phyloP scores from a whole-genome alignment of 2,888 invertebrate species.

The Pseudococcus longispinus region DNA sequence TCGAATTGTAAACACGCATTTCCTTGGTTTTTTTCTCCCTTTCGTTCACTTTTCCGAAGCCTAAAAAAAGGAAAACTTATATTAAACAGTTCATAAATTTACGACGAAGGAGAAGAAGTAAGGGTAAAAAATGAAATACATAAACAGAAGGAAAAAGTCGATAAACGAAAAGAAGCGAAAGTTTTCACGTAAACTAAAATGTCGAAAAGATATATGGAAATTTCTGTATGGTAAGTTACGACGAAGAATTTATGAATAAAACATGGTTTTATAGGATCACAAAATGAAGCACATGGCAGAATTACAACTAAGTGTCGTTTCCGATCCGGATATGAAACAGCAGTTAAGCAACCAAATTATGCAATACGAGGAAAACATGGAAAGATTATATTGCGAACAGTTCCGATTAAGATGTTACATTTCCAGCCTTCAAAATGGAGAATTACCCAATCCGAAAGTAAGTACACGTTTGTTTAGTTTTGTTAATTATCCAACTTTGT shows the following conservation, averaged over 20 bases:
- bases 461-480: constrained; percentile 60
- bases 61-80: constrained; percentile 5
- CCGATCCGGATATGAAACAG: constrained; percentile 88
- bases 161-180: constrained; percentile 30
- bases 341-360: constrained; percentile 92
- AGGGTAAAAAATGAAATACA: constrained; percentile 2
- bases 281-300: constrained; percentile 99
- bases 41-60: not conserved
- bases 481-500: constrained; percentile 15
- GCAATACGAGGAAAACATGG: constrained; percentile 96
- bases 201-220: constrained; percentile 46
- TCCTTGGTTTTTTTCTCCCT: constrained; percentile 2
- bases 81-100: constrained; percentile 29
- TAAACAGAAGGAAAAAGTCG: constrained; percentile 43
- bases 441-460: constrained; percentile 97
- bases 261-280: constrained; percentile 77
- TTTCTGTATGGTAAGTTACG: constrained; percentile 40
- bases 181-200: constrained; percentile 38
- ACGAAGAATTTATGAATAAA: constrained; percentile 46
- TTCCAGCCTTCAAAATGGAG: constrained; percentile 94
- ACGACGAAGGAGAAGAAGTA: not conserved
- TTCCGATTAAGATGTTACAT: constrained; percentile 95
- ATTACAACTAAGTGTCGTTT: constrained; percentile 93
- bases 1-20: constrained; percentile 28
- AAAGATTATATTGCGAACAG: constrained; percentile 94